Conservation (phyloP, 2,113 vertebrate genomes). For the Chlamydotis undulata region DNA sequence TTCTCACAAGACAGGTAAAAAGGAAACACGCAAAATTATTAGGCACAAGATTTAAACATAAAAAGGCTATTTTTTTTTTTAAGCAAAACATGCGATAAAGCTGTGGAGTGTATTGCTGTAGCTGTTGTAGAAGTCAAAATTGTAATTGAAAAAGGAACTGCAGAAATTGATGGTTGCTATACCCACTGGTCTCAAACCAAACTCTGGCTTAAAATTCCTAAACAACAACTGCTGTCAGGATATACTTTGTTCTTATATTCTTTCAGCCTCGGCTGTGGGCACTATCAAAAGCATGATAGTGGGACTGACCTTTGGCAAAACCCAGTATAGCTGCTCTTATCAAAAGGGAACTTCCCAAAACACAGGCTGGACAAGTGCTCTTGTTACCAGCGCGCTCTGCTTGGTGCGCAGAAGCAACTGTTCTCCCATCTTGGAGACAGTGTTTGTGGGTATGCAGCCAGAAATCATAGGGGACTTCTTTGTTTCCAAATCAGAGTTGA, state of each 20-base stretch:
- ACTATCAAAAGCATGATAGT: background rate
- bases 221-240: background rate
- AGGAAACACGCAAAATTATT: background rate
- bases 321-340: background rate
- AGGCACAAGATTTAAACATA: background rate
- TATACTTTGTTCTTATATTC: background rate
- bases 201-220: background rate
- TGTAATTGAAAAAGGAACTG: background rate
- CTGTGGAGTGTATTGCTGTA: background rate
- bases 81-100: background rate
- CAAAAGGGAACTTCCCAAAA: background rate
- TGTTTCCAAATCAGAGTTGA: background rate
- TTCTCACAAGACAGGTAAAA: background rate
- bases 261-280: background rate
- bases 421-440: background rate
- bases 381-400: background rate
- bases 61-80: background rate
- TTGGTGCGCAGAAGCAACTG: background rate
- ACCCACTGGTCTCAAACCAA: background rate
- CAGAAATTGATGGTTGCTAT: background rate
- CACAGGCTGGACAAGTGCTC: background rate
- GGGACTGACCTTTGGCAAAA: background rate
- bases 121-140: background rate
- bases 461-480: background rate
- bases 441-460: background rate